Conservation (phyloP, 2,888 invertebrate genomes). For the Meiosimyza decipiens region DNA sequence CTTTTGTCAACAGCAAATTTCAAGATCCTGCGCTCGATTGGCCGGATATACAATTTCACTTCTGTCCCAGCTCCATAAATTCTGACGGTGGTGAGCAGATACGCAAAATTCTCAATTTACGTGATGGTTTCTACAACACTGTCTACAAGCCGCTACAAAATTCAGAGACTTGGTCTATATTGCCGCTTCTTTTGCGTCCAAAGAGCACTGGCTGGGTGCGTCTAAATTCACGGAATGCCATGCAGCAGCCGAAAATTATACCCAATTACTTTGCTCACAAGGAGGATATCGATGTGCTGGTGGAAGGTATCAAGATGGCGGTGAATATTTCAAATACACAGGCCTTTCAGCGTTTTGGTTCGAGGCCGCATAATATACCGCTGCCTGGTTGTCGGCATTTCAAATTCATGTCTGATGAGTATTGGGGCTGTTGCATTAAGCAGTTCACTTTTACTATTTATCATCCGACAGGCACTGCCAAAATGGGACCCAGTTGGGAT, state of each 20-base stretch:
- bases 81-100: constrained; percentile 87
- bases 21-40: constrained; percentile 81
- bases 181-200: constrained; percentile 84
- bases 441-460: constrained; percentile 87
- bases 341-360: constrained; percentile 84
- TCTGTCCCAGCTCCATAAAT: constrained; percentile 85
- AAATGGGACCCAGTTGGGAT: constrained; percentile 86
- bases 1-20: constrained; percentile 88
- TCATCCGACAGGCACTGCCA: constrained; percentile 86
- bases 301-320: constrained; percentile 87
- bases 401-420: constrained; percentile 80
- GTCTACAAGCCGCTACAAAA: constrained; percentile 84
- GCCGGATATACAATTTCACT: constrained; percentile 90
- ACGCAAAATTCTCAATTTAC: constrained; percentile 77
- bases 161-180: constrained; percentile 86
- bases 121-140: constrained; percentile 85
- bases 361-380: constrained; percentile 80
- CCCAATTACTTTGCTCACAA: constrained; percentile 92
- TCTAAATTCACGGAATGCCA: constrained; percentile 82
- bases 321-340: constrained; percentile 82
- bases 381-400: constrained; percentile 85
- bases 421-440: constrained; percentile 87
- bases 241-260: constrained; percentile 85
- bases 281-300: constrained; percentile 81
- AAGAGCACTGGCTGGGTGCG: constrained; percentile 89